Base-by-base conservation (phyloP, 1,140 invertebrate species). In the Laupala kohalensis region DNA sequence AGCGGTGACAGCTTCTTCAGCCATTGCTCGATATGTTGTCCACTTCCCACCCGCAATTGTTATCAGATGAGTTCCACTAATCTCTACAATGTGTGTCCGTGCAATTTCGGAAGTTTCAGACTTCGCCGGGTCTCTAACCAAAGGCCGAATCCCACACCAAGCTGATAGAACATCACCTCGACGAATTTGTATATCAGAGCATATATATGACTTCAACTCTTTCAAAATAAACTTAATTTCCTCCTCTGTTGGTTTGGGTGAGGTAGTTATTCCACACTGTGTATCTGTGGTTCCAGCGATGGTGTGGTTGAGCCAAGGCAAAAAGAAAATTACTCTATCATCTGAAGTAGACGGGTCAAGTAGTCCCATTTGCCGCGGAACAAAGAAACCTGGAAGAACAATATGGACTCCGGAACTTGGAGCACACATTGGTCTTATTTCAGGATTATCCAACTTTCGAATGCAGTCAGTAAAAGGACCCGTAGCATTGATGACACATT, bases 41-140 rank as follows among this genome's bases (percentile, higher is more conserved):
- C 97, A 99, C 83, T 99, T 99, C 67, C 97, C 98, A 72, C 97
- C 97, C 68, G 97, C 97, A 80, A 99, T 98, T 29, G 98, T 99
- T 62, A 99, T 87, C 37, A 99, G 86, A 74, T 93, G 92, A 24
- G 89, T 88, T 12, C 89, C 83, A 75, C 93, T 93, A 6, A 98
- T 92, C 81, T 99, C 95, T 53, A 99, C 96, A 75, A 99, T 96
- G 81, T 99, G 98, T 84, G 99, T 99, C 71, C 98, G 86, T 19
- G 97, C 97, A 70, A 99, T 86, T 0, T 95, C 97, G 82, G 99
- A 96, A 25, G 98, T 99, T 79, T 98, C 94, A 71, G 86, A 84
- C 81, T 96, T 96, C 81, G 97, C 98, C 5, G 97, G 97, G 83
- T 99, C 97, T 1, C 91, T 91, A 25, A 99, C 97, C 5, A 99